Conservation (phyloP, 1,140 invertebrate species). For the Saccostrea cuccullata region DNA sequence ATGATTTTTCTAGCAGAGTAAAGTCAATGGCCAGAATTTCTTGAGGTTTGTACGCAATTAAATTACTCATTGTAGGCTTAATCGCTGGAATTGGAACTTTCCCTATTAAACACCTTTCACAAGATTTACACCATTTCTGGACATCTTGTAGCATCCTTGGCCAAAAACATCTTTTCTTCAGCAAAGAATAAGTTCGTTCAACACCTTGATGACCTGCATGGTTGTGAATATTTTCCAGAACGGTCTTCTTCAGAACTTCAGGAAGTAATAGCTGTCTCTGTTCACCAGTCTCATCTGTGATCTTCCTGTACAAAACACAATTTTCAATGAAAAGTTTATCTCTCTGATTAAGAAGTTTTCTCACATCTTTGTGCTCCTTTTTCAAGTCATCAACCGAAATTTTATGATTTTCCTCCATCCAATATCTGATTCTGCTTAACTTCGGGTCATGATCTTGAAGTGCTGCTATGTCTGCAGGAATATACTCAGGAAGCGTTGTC, state of each 20-base stretch:
- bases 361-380: neutral
- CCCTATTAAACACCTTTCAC: no score
- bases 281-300: neutral
- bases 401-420: conserved; percentile 4
- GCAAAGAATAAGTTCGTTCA: neutral
- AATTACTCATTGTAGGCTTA: conserved; percentile 37
- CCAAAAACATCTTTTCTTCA: conserved; percentile 30
- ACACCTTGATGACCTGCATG: conserved; percentile 34
- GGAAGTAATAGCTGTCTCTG: neutral
- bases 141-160: no score
- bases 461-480: conserved; percentile 24
- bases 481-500: conserved; percentile 44
- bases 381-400: no score
- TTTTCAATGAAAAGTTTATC: neutral
- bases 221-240: conserved; percentile 22
- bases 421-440: conserved; percentile 34
- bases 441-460: conserved; percentile 22
- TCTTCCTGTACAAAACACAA: conserved; percentile 1
- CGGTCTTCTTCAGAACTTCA: neutral
- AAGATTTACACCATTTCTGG: no score
- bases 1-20: conserved; percentile 48
- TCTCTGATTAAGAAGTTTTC: conserved; percentile 15
- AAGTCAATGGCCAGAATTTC: conserved; percentile 55
- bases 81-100: conserved; percentile 21
- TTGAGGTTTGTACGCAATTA: conserved; percentile 48